Conservation (phyloP, 92 coral and sea anemone genomes). For the Epizoanthus scotinus region DNA sequence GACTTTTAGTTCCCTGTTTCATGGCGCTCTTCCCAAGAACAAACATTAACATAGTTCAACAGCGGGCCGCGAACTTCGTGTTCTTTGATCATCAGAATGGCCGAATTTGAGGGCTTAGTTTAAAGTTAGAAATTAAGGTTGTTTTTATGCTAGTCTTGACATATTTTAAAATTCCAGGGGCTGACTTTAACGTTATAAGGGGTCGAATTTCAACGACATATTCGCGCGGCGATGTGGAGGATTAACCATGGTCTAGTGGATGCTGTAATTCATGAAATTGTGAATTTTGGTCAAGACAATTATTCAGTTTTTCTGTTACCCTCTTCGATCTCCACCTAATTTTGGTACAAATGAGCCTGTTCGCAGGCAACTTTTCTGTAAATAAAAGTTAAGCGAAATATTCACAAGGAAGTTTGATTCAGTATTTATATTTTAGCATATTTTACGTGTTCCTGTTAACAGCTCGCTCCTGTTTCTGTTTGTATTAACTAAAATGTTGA, state of each 20-base stretch:
- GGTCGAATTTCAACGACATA: conserved; percentile 26
- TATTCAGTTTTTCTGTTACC: too few relatives aligned
- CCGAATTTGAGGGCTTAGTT: background rate
- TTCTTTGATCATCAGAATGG: conserved; percentile 1
- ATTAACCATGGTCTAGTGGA: conserved; percentile 6
- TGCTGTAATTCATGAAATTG: background rate
- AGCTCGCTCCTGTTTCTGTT: background rate
- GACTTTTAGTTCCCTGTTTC: background rate
- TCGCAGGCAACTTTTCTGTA: too few relatives aligned
- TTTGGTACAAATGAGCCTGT: too few relatives aligned
- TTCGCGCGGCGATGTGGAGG: background rate
- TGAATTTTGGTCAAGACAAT: background rate
- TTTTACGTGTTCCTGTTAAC: too few relatives aligned
- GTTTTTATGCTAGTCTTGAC: background rate
- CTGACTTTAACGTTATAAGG: conserved; percentile 10
- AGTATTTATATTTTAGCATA: background rate
- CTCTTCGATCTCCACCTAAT: too few relatives aligned
- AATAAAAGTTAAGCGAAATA: conserved; percentile 3
- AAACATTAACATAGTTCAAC: background rate
- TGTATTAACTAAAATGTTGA: background rate
- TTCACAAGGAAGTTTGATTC: background rate
- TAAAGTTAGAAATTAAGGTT: background rate
- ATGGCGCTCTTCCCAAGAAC: background rate
- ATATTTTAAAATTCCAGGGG: conserved; percentile 14
- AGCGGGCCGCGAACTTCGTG: background rate